Percentiles rank a stretch among this genome's conserved stretches.
These are phyloP conservation scores for Arrhamphus sclerolepis DNA, from an alignment of 2,797 vertebrate genomes.

Conservation along the genomic window DNA sequence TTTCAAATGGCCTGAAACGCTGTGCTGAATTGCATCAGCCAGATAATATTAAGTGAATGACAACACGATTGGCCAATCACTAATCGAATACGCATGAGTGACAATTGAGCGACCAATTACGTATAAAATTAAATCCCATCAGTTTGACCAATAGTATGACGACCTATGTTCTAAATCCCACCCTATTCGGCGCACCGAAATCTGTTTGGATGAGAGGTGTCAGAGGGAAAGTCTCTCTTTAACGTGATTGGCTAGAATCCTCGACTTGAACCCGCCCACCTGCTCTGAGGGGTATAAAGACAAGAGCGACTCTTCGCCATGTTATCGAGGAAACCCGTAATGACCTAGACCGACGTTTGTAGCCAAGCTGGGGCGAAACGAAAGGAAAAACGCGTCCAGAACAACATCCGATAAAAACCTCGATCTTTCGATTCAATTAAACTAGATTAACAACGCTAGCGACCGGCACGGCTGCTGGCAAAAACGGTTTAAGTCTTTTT, in stretches of 20 bases:
- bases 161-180: not conserved
- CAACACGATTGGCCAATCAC: constrained; percentile 54
- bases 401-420: not conserved
- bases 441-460: fast-evolving
- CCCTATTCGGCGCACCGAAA: constrained; percentile 28
- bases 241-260: constrained; percentile 59
- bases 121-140: fast-evolving
- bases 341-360: too few relatives aligned
- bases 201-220: constrained; percentile 43
- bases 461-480: constrained; percentile 46
- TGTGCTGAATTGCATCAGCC: constrained; percentile 80
- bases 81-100: not conserved
- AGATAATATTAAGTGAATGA: constrained; percentile 29
- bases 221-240: fast-evolving
- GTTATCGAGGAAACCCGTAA: constrained; percentile 26
- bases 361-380: too few relatives aligned
- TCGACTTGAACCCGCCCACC: not conserved
- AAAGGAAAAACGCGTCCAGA: fast-evolving
- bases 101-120: constrained; percentile 39
- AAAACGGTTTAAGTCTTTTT: constrained; percentile 15
- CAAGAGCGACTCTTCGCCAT: constrained; percentile 10
- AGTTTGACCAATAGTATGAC: constrained; percentile 42
- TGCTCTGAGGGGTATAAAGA: constrained; percentile 38
- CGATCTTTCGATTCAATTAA: fast-evolving
- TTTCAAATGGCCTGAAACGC: constrained; percentile 60